Evolutionary conservation across 2,113 vertebrate genomes (phyloP).

Genomic region (Crotophaga sulcirostris): DNA sequence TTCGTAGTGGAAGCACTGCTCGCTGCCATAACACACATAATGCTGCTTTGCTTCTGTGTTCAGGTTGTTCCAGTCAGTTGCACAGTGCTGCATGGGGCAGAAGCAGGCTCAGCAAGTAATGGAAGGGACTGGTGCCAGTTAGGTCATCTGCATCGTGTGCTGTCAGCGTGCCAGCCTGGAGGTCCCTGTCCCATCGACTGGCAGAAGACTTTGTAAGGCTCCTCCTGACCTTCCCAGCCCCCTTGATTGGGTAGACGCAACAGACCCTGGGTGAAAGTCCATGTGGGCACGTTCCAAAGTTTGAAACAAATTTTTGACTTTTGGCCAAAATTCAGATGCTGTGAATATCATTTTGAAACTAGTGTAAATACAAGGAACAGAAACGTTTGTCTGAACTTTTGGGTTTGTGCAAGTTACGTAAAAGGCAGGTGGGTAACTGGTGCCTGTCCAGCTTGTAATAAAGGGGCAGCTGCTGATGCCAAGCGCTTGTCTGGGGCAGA

Average conservation of each 20-base stretch:
- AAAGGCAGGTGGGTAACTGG: slow-evolving; percentile 72
- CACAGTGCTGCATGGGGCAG: slow-evolving; percentile 99
- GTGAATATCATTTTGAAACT: slow-evolving; percentile 95
- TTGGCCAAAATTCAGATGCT: slow-evolving; percentile 88
- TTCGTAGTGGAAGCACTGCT: rapidly evolving
- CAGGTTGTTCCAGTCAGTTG: slow-evolving; percentile 98
- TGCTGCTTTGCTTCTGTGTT: background rate
- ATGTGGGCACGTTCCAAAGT: slow-evolving; percentile 80
- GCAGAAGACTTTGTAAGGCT: slow-evolving; percentile 78
- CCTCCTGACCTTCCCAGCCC: slow-evolving; percentile 69
- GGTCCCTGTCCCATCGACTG: slow-evolving; percentile 47
- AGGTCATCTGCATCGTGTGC: slow-evolving; percentile 65
- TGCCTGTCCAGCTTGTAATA: slow-evolving; percentile 60
- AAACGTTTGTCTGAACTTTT: slow-evolving; percentile 83
- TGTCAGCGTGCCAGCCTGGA: slow-evolving; percentile 35
- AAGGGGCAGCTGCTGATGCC: slow-evolving; percentile 70
- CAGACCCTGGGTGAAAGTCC: slow-evolving; percentile 61
- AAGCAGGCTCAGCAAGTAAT: slow-evolving; percentile 99
- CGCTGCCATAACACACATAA: background rate
- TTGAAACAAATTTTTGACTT: slow-evolving; percentile 77
- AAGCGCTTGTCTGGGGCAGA: slow-evolving; percentile 69
- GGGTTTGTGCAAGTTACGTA: slow-evolving; percentile 82
- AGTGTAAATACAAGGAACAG: slow-evolving; percentile 94
- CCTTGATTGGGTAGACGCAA: slow-evolving; percentile 54
- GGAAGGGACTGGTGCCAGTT: slow-evolving; percentile 98